These are phyloP conservation scores for Cirrhinus molitorella DNA, from an alignment of 2,797 vertebrate genomes.

Conservation along the genomic window DNA sequence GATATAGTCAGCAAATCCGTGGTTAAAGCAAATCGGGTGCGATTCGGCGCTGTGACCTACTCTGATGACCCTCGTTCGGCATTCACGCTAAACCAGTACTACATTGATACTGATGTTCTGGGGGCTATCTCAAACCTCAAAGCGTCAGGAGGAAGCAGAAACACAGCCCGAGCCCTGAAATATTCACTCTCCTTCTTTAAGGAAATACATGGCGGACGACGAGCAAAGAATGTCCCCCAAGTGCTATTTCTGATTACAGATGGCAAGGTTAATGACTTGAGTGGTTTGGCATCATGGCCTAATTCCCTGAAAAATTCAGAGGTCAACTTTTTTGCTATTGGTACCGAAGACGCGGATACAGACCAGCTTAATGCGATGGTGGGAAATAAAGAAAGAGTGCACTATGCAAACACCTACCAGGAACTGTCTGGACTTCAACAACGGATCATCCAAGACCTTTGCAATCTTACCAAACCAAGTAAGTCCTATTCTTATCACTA, in stretches of 20 bases:
- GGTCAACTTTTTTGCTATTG: slow-evolving; percentile 78
- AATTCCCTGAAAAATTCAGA: slow-evolving; percentile 63
- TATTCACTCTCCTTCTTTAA: slow-evolving; percentile 74
- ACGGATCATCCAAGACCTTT: slow-evolving; percentile 77
- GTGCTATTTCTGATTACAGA: slow-evolving; percentile 85
- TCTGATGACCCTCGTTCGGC: slow-evolving; percentile 54
- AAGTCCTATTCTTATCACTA: slow-evolving; percentile 30
- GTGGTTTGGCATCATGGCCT: slow-evolving; percentile 60
- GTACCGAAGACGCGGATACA: slow-evolving; percentile 71
- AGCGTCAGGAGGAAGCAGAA: slow-evolving; percentile 66
- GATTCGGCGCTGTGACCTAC: slow-evolving; percentile 79
- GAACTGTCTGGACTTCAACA: slow-evolving; percentile 73
- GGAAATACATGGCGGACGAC: slow-evolving; percentile 71
- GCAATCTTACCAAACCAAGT: slow-evolving; percentile 80
- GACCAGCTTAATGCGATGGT: slow-evolving; percentile 75
- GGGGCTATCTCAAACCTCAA: slow-evolving; percentile 70
- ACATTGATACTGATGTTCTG: slow-evolving; percentile 66
- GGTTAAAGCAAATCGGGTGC: slow-evolving; percentile 74
- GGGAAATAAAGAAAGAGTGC: slow-evolving; percentile 65
- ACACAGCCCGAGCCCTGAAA: slow-evolving; percentile 76
- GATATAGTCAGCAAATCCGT: slow-evolving; percentile 77
- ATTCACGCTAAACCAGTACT: slow-evolving; percentile 74
- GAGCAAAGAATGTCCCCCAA: slow-evolving; percentile 67
- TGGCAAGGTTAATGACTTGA: slow-evolving; percentile 72
- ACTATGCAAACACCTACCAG: slow-evolving; percentile 75